Conservation (phyloP, 1,140 invertebrate species). For the Gonatopus flavifemur region DNA sequence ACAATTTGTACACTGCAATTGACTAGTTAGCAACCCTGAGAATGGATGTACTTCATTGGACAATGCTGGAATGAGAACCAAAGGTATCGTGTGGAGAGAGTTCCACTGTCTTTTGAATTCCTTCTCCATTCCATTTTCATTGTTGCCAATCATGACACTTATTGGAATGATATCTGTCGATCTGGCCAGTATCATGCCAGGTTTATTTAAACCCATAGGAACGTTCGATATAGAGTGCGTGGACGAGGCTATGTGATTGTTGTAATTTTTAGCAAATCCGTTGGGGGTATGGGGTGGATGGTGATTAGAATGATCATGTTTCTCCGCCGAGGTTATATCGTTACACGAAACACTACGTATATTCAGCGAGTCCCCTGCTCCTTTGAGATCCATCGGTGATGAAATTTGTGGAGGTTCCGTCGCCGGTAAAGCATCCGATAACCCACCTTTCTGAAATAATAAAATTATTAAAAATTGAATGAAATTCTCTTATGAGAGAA, state of each 20-base stretch:
- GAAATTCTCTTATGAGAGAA: not conserved
- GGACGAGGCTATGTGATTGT: constrained; percentile 33
- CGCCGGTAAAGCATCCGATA: constrained; percentile 68
- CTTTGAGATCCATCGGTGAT: constrained; percentile 37
- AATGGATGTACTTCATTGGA: constrained; percentile 65
- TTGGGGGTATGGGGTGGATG: constrained; percentile 22
- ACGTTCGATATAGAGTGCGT: constrained; percentile 41
- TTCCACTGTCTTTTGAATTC: constrained; percentile 40
- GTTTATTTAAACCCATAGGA: constrained; percentile 32
- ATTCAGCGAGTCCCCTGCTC: constrained; percentile 34
- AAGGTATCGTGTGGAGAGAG: constrained; percentile 45
- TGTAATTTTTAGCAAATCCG: constrained; percentile 39
- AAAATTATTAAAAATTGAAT: constrained; percentile 8
- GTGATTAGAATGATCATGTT: too few species aligned
- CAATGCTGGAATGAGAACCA: constrained; percentile 28
- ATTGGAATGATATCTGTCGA: constrained; percentile 47
- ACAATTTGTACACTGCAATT: constrained; percentile 80
- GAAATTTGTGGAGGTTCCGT: constrained; percentile 26
- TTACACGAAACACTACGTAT: constrained; percentile 53
- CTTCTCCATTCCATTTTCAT: constrained; percentile 18
- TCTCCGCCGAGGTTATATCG: constrained; percentile 42
- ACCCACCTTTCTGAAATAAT: constrained; percentile 62
- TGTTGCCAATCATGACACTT: constrained; percentile 9
- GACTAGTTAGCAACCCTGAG: constrained; percentile 80
- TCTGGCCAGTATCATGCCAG: constrained; percentile 51